Base-by-base conservation (phyloP, 2,797 vertebrate genomes). In the Acropternis orthonyx region DNA sequence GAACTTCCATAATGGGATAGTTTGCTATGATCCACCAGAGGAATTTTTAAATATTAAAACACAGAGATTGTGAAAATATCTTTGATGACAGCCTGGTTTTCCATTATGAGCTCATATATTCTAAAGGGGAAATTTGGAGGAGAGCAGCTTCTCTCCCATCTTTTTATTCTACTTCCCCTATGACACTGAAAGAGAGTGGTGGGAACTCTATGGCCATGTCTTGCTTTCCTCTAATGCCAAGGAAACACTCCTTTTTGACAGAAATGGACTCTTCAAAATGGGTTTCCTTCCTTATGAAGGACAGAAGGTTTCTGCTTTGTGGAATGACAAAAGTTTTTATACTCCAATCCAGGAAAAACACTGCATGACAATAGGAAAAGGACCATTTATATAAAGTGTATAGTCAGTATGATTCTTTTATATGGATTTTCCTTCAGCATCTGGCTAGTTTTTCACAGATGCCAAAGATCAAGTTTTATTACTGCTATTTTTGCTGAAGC, bases 61-160 rank as follows among this genome's bases (percentile, higher is more conserved):
- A 89, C 0, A 93, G 95, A 91, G 93, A 95, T 95, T 96, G 89
- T 96, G 96, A 95, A 94, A 97, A 97, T 51, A 74, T 92, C 76
- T 81, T 95, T 37, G 34, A 71, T 95, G 96, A 94, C 84, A 88
- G 88, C 32, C 91, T 96, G 96, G 74, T 76, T 97, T 97, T 96
- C 94, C 96, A 92, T 93, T 79, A 97, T 97, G 96, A 97, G 89
- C 94, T 97, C 96, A 97, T 34, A 67, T 77, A 87, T 86, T 86
- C 94, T 95, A 44, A 73, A 92, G 96, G 95, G 96, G 96, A 85
- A 97, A 90, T 97, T 95, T 80, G 74, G 74, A 95, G 92, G 18
- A 68, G 36, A 93, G 91, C 51, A 92, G 92, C 52, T 95, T 89
- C 89, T 95, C 79, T 92, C 91, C 96, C 77, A 90, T 82, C 41